Base-by-base conservation (phyloP, 1,140 invertebrate genomes). In the Condylostylus longicornis region DNA sequence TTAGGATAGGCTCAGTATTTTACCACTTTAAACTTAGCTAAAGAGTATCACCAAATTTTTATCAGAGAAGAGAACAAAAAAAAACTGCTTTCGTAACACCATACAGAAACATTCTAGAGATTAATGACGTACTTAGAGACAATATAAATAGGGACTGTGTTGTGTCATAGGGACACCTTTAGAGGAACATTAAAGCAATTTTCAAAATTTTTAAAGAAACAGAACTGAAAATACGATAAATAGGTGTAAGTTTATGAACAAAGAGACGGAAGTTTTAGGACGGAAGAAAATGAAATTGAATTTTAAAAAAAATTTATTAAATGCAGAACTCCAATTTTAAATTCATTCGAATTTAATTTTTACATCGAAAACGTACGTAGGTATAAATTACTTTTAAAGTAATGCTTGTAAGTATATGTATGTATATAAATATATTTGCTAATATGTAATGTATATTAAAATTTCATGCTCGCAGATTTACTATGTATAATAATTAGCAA, bases 1-100 rank as follows among this genome's bases (percentile, higher is more conserved):
- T 42, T 70, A 33, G 48, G 51, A 9, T 58, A 62, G 30, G 48
- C 53, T 17, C 53, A 55, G 18, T 63, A 58, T 39, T 68, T 69
- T 40, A 46, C 54, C 5, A 56, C 55, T 1, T 29, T 70, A n/a
- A 64, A 71, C 51, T 40, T 67, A 8, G 49, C 47, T 2, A 49
- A 46, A 20, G 69, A 67, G 4, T 71, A 64, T 44, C 64, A 64
- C 45, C 68, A 75, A 49, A 56, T 72, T 4, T 43, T 54, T 33
- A 48, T 73, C 3, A 47, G 58, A 4, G 27, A 41, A 18, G 23
- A 38, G 0, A 50, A 54, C 29, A 54, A 45, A 7, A 42, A 54
- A 70, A 68, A 51, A 71, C 66, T 0, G 65, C 64, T 0, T 70
- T 71, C 46, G 43, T 41, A 5, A 48, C 45, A 19, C 33, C 50